Conservation (phyloP, 2,113 vertebrate genomes). For the Dunckerocampus dactyliophorus region DNA sequence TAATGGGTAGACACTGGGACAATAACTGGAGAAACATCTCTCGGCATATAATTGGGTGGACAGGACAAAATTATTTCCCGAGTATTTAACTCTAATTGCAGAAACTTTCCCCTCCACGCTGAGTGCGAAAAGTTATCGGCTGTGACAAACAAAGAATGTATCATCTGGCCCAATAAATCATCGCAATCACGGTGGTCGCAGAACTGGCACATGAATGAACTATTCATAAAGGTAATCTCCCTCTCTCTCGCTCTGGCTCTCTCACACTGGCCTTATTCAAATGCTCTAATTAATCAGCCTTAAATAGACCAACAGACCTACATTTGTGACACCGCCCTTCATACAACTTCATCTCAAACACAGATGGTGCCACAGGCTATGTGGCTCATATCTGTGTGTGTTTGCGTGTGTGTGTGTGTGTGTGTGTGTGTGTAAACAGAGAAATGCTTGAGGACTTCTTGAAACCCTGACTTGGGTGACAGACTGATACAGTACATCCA, state of each 20-base stretch:
- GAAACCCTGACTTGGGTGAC: background rate
- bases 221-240: conserved; percentile 48
- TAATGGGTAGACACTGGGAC: background rate
- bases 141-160: conserved; percentile 36
- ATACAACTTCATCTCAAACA: conserved; percentile 35
- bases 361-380: conserved; percentile 41
- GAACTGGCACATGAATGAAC: conserved; percentile 62
- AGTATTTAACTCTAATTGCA: too few species aligned
- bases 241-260: conserved; percentile 14
- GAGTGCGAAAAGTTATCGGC: too few species aligned
- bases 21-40: background rate
- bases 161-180: conserved; percentile 45
- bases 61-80: too few species aligned
- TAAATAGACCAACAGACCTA: conserved; percentile 74
- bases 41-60: background rate
- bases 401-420: background rate
- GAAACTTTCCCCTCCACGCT: background rate
- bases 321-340: conserved; percentile 53
- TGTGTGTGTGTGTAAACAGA: conserved; percentile 7
- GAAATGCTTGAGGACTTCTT: background rate
- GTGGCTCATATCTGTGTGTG: conserved; percentile 1
- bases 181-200: conserved; percentile 45
- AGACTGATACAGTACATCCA: background rate
- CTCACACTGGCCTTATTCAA: conserved; percentile 65
- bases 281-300: conserved; percentile 74